A percentile compares a stretch with the other conserved stretches of the same genome.
Evolutionary conservation across 2,888 invertebrate genomes (phyloP).

Genomic region (Lucinisca nassula): DNA sequence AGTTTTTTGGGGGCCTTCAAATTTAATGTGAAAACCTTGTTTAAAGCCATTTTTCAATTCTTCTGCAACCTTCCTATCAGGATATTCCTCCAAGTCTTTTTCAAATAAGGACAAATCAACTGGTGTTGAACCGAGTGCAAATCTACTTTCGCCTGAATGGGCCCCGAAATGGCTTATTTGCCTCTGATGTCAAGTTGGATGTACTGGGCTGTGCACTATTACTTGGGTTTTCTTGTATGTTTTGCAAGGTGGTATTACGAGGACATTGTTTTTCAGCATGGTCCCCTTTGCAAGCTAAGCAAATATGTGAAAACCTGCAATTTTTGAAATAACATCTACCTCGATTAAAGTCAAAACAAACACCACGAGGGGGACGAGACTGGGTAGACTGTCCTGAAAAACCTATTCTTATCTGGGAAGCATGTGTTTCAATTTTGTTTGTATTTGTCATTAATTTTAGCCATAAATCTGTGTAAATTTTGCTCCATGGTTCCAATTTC

Average conservation of each 20-base stretch:
- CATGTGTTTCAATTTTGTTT: not conserved
- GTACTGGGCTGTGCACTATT: not conserved
- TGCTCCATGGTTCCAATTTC: not conserved
- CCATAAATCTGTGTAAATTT: not conserved
- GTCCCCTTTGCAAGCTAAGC: not conserved
- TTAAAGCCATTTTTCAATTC: not conserved
- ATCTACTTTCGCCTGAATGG: not conserved
- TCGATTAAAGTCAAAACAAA: not conserved
- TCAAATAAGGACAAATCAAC: not conserved
- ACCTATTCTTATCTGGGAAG: not conserved
- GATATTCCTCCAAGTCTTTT: not conserved
- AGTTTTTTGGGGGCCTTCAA: not conserved
- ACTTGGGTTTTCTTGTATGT: not conserved
- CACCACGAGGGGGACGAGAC: not conserved
- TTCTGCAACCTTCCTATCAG: not conserved
- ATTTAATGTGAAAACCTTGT: not conserved
- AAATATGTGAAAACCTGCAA: not conserved
- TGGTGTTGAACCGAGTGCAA: not conserved
- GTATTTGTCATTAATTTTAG: not conserved
- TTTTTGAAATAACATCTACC: not conserved
- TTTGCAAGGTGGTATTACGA: not conserved
- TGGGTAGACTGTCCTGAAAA: not conserved
- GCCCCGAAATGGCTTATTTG: not conserved
- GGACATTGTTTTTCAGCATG: not conserved
- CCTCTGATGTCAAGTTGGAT: not conserved